Base-by-base conservation (phyloP, 2,888 invertebrate species). In the Melikaiella ostensackeni region DNA sequence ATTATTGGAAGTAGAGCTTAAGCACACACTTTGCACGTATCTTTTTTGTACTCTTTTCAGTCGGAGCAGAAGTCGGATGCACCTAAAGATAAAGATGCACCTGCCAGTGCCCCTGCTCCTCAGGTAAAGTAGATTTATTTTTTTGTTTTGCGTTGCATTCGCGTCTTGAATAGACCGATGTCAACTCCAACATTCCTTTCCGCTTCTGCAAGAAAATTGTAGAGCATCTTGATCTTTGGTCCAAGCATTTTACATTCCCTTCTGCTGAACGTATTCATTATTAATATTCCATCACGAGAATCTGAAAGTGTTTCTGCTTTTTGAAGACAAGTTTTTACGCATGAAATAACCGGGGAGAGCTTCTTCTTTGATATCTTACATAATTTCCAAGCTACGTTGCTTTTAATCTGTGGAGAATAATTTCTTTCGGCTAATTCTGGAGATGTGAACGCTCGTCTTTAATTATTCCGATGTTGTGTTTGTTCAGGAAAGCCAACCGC, bases 401-500 rank as follows among this genome's bases (percentile, higher is more conserved):
- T 59, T 59, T 27, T 59, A 13, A 9, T 27, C 24, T 57, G 6
- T 16, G 8, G 24, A 27, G 57, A 59, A 27, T 13, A 59, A 27
- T 59, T 59, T 59, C 0, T 7, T 59, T 59, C 4, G 27, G 2
- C 21, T 6, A 1, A 27, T 59, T 59, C 27, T 27, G 16, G 21
- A 27, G 16, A 59, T 27, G 11, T 5, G 59, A 16, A 27, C 5
- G 24, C n/a, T 55, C 27, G 13, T 27, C 13, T 16, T 33, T 62
- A 30, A 33, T 62, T 6, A 62, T 33, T 62, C 55, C 30, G 27
- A 1, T 24, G 27, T 70, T 30, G 16, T 27, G 24, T 16, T 6
- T 70, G 70, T 70, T 50, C 91, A 93, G 93, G 93, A 93, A 82
- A 92, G 92, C 89, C 93, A 94, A 89, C 92, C 93, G 87, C 93